Percentiles rank a stretch among this genome's conserved stretches.
Evolutionary conservation across 2,797 vertebrate genomes (phyloP).

Genomic region (Rachycentron canadum): DNA sequence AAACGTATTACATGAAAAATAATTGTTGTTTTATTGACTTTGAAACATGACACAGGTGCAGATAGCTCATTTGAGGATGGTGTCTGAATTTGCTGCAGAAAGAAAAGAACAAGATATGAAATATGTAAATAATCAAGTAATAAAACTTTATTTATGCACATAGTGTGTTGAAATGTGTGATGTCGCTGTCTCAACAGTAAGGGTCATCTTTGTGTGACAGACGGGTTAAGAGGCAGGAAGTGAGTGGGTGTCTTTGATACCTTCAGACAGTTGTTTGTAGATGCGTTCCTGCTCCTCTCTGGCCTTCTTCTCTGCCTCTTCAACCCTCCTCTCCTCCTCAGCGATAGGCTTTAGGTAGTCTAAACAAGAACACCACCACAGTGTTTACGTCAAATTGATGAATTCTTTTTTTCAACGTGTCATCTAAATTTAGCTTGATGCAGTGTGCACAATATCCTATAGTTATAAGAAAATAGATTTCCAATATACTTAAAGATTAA

Average conservation of each 20-base stretch:
- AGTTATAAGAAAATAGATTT: no score
- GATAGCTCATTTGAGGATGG: conserved; percentile 84
- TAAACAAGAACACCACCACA: conserved; percentile 59
- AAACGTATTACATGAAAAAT: conserved; percentile 59
- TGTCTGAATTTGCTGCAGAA: conserved; percentile 83
- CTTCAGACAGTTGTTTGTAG: conserved; percentile 89
- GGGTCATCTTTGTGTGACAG: neutral
- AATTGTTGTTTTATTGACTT: conserved; percentile 66
- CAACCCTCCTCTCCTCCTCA: conserved; percentile 89
- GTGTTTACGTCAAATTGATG: no score
- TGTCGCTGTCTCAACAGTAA: neutral
- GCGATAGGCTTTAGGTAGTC: conserved; percentile 93
- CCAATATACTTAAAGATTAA: no score
- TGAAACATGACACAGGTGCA: conserved; percentile 39
- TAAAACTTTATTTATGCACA: no score
- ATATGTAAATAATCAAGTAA: conserved; percentile 9
- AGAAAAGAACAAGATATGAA: conserved; percentile 22
- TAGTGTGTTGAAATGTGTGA: neutral
- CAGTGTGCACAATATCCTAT: neutral
- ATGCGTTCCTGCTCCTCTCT: conserved; percentile 91
- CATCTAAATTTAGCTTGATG: neutral
- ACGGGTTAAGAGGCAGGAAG: neutral
- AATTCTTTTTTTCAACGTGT: no score
- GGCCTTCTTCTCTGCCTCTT: conserved; percentile 88
- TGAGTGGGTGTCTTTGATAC: conserved; percentile 69